Conservation (phyloP, 1,140 invertebrate genomes). For the Drosophila nigrodunni region DNA sequence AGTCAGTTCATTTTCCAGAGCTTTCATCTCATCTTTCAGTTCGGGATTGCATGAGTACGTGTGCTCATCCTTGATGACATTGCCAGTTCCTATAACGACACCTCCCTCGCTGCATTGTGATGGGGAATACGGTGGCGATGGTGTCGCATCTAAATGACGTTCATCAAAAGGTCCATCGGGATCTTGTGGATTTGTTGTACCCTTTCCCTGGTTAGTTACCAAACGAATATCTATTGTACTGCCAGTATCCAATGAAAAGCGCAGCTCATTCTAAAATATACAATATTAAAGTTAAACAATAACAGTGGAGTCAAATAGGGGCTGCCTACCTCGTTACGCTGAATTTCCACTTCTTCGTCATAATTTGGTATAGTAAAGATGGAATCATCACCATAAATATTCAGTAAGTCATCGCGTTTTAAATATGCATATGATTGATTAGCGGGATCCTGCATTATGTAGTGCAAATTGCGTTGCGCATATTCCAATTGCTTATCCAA, state of each 20-base stretch:
- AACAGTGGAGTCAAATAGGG: not conserved
- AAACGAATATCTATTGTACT: constrained; percentile 81
- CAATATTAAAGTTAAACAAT: not conserved
- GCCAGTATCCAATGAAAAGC: constrained; percentile 77
- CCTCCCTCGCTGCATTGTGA: constrained; percentile 67
- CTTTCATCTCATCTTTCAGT: constrained; percentile 73
- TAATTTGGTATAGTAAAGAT: constrained; percentile 80
- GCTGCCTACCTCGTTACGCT: constrained; percentile 52
- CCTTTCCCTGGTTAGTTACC: constrained; percentile 76
- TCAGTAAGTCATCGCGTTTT: constrained; percentile 78
- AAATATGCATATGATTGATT: constrained; percentile 81
- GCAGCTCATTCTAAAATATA: constrained; percentile 48
- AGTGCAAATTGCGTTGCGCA: constrained; percentile 74
- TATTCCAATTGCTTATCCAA: constrained; percentile 74
- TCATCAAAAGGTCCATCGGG: constrained; percentile 56
- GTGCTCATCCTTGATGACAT: constrained; percentile 78
- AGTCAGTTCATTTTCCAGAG: constrained; percentile 74
- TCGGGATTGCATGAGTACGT: constrained; percentile 80
- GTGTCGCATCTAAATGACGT: constrained; percentile 65
- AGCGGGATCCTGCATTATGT: constrained; percentile 70
- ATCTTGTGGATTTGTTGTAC: constrained; percentile 60
- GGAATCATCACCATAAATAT: constrained; percentile 69
- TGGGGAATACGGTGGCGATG: constrained; percentile 64
- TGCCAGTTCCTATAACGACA: constrained; percentile 47
- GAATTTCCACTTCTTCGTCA: constrained; percentile 77